These are phyloP conservation scores for Cephus spinipes DNA, from an alignment of 2,888 invertebrate species.

Conservation along the genomic window DNA sequence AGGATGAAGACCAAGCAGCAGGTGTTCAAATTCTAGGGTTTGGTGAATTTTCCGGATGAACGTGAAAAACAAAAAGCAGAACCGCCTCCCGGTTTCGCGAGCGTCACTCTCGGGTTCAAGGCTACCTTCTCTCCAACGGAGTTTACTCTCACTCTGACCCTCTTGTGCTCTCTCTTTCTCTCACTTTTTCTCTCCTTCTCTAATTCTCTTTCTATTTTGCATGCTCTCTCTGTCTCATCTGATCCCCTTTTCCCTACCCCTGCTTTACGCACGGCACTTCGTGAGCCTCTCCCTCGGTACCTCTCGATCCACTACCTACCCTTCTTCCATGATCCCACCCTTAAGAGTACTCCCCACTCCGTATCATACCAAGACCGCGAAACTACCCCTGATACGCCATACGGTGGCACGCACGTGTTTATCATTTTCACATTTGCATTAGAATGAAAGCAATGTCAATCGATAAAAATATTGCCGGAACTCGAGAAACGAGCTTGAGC, in stretches of 20 bases:
- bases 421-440: conserved; percentile 32
- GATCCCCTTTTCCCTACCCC: not conserved
- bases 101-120: conserved; percentile 60
- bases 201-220: conserved; percentile 4
- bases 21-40: not conserved
- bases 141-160: not conserved
- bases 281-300: not conserved
- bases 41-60: conserved; percentile 2
- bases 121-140: conserved; percentile 42
- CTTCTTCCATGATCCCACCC: not conserved
- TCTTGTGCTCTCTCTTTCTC: conserved; percentile 1
- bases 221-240: not conserved
- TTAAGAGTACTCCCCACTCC: not conserved
- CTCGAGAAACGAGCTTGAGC: not conserved
- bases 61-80: conserved; percentile 23
- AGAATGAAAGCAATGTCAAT: conserved; percentile 20
- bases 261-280: conserved; percentile 1
- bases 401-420: conserved; percentile 31
- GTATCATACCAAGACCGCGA: conserved; percentile 22
- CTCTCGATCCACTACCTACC: not conserved
- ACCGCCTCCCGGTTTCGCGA: conserved; percentile 38
- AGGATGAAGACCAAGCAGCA: not conserved
- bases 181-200: conserved; percentile 4
- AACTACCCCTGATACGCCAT: conserved; percentile 27
- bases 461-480: conserved; percentile 28